Evolutionary conservation across 1,140 invertebrate genomes (phyloP).

Genomic region (Euschistus heros): DNA sequence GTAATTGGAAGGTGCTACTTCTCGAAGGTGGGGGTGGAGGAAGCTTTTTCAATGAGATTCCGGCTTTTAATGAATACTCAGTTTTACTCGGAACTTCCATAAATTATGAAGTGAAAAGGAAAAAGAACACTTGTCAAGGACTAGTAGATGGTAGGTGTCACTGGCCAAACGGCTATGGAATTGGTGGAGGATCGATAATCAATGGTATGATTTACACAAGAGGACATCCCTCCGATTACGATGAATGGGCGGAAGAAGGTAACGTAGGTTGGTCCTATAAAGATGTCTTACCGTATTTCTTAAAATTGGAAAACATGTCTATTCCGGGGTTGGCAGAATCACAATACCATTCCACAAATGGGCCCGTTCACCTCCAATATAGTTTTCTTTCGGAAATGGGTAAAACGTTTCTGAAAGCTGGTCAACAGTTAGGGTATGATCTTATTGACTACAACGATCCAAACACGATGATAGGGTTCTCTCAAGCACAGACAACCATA

Average conservation of each 20-base stretch:
- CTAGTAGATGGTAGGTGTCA: slow-evolving; percentile 44
- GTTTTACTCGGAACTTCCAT: background rate
- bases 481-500: slow-evolving; percentile 33
- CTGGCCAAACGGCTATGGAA: slow-evolving; percentile 52
- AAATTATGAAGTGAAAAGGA: slow-evolving; percentile 37
- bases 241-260: slow-evolving; percentile 47
- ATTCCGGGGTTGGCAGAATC: slow-evolving; percentile 33
- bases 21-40: too few relatives aligned
- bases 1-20: too few relatives aligned
- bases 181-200: slow-evolving; percentile 65
- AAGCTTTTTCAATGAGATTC: background rate
- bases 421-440: slow-evolving; percentile 41
- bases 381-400: slow-evolving; percentile 41
- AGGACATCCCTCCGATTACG: slow-evolving; percentile 53
- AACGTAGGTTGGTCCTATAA: slow-evolving; percentile 49
- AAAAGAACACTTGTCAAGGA: slow-evolving; percentile 35
- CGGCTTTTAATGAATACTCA: background rate
- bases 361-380: slow-evolving; percentile 47
- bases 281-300: slow-evolving; percentile 45
- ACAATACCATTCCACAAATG: slow-evolving; percentile 50
- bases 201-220: slow-evolving; percentile 74
- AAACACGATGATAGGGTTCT: slow-evolving; percentile 37
- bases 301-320: slow-evolving; percentile 31
- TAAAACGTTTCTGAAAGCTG: slow-evolving; percentile 41
- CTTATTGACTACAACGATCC: slow-evolving; percentile 42